Evolutionary conservation across 2,888 invertebrate species (phyloP).

Genomic region (Tubiluchus corallicola): DNA sequence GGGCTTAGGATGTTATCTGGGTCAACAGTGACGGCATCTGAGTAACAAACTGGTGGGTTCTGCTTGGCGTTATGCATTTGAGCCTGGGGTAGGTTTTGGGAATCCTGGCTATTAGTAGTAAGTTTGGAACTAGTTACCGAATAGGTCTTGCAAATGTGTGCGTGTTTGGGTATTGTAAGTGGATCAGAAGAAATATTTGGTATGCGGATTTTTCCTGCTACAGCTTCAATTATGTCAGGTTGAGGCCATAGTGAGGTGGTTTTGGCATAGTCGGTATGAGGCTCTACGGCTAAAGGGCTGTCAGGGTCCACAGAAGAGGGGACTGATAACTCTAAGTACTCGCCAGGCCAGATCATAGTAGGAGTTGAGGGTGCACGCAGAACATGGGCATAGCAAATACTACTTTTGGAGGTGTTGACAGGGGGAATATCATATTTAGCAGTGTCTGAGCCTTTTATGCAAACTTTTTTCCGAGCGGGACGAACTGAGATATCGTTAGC

Average conservation of each 20-base stretch:
- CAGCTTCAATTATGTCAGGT: slow-evolving; percentile 10
- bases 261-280: too few species aligned
- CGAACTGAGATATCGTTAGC: slow-evolving; percentile 15
- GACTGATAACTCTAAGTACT: too few species aligned
- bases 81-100: too few species aligned
- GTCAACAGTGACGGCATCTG: slow-evolving; percentile 10
- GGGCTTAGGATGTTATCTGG: slow-evolving; percentile 11
- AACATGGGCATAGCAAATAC: slow-evolving; percentile 5
- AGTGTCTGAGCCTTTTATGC: neutral
- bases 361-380: slow-evolving; percentile 2
- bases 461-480: slow-evolving; percentile 12
- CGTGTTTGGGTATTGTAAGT: slow-evolving; percentile 6
- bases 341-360: slow-evolving; percentile 8
- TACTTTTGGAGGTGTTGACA: too few species aligned
- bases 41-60: too few species aligned
- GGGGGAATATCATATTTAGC: too few species aligned
- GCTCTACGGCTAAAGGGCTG: too few species aligned
- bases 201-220: slow-evolving; percentile 11
- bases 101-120: too few species aligned
- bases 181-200: slow-evolving; percentile 11
- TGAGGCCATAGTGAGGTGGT: slow-evolving; percentile 9
- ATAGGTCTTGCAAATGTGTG: too few species aligned
- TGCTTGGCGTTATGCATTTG: too few species aligned
- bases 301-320: too few species aligned
- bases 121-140: too few species aligned